Base-by-base conservation (phyloP, 1,140 invertebrate genomes). In the Sogatella furcifera region DNA sequence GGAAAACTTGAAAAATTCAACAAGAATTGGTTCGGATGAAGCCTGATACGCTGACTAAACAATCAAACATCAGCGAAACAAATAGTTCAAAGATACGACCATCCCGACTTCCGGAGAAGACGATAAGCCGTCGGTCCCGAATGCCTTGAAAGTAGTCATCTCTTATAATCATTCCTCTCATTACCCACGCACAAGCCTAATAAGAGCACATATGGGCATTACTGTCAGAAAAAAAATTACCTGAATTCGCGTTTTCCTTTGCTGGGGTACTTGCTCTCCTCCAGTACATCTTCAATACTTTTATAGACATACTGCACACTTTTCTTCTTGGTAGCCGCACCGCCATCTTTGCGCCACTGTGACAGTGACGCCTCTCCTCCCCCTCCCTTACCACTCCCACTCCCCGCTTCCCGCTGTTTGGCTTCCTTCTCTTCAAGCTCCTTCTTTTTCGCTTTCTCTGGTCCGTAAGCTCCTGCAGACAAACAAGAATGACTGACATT, bases 221-320 rank as follows among this genome's bases (percentile, higher is more conserved):
- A n/a, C n/a, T n/a, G n/a, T n/a, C n/a, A n/a, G n/a, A 9, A 21
- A 4, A 34, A 15, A 42, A 53, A 52, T 59, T 62, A 71, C 70
- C 67, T 72, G 55, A 69, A 70, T 49, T 71, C 71, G 52, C 66
- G 66, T 63, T 68, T 76, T 73, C 78, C 76, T 69, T 79, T 73
- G 74, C 78, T 72, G 61, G 74, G 75, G 28, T 82, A 80, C 73
- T 88, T 88, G 43, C 84, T 87, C 78, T 93, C 87, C 74, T 93
- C 86, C 53, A 97, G 84, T 53, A 98, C 88, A 71, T 98, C 93
- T 67, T 97, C 94, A 0, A 93, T 85, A 65, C 90, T 95, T 70
- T 88, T 82, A 73, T 96, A 97, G 62, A 85, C 81, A 73, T 97
- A 96, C 65, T 80, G 80, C 0, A 80, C 74, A 64, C 90, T 86